A percentile compares a stretch with the other conserved stretches of the same genome.
Conservation (phyloP, 1,140 invertebrate genomes). For the Hydropsyche tenuis region DNA sequence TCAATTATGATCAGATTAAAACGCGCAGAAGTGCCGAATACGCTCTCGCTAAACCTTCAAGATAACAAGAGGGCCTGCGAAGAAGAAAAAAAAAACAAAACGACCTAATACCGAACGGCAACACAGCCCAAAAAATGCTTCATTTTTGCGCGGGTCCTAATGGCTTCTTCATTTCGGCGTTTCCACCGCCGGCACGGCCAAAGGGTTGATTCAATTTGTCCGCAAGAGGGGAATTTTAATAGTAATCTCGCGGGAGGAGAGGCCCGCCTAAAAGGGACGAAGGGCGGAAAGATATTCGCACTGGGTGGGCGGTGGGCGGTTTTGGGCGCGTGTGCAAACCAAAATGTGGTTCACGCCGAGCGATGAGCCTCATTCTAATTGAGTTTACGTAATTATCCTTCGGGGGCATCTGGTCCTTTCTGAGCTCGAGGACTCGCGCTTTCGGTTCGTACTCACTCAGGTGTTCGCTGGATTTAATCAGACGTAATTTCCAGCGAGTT, state of each 20-base stretch:
- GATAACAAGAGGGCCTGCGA: not conserved
- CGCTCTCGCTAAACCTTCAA: slow-evolving; percentile 1
- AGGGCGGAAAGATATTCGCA: slow-evolving; percentile 5
- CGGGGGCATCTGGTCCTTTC: slow-evolving; percentile 38
- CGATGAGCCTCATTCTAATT: slow-evolving; percentile 38
- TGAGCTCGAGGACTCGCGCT: no score
- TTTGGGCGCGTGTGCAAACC: slow-evolving; percentile 20
- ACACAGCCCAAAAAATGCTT: slow-evolving; percentile 11
- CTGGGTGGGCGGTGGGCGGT: not conserved
- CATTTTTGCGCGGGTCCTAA: slow-evolving; percentile 26
- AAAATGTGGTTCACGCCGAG: slow-evolving; percentile 35
- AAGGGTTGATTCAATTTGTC: slow-evolving; percentile 50
- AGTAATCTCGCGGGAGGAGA: slow-evolving; percentile 35
- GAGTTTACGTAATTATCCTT: slow-evolving; percentile 44
- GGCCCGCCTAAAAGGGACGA: not conserved
- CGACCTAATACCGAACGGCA: not conserved
- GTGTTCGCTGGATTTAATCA: slow-evolving; percentile 29
- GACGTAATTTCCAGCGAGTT: slow-evolving; percentile 18
- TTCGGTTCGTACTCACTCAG: slow-evolving; percentile 17
- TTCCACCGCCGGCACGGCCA: slow-evolving; percentile 26
- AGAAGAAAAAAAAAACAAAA: not conserved
- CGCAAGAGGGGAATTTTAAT: slow-evolving; percentile 48
- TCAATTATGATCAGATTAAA: no score
- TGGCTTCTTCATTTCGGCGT: slow-evolving; percentile 36
- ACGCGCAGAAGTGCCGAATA: not conserved